These are phyloP conservation scores for Melitaea athalia DNA, from an alignment of 2,888 invertebrate species.

Conservation along the genomic window DNA sequence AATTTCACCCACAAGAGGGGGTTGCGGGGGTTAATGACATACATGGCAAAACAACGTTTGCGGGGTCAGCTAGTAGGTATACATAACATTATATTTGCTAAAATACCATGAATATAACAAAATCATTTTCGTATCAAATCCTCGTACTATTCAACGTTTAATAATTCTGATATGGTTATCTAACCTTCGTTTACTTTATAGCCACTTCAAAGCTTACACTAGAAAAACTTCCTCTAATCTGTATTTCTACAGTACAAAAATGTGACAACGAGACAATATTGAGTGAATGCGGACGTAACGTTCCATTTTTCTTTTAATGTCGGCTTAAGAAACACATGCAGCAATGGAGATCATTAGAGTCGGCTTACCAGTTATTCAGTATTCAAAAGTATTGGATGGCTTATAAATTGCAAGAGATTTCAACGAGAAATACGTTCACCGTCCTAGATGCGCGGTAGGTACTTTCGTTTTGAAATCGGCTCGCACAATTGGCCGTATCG, in stretches of 20 bases:
- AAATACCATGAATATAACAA: not conserved
- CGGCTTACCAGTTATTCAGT: conserved; percentile 47
- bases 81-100: not conserved
- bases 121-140: not conserved
- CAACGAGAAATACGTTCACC: conserved; percentile 80
- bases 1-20: too few species aligned
- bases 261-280: not conserved
- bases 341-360: conserved; percentile 15
- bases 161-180: conserved; percentile 5
- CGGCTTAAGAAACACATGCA: not conserved
- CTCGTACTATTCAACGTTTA: not conserved
- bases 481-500: conserved; percentile 80
- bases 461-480: conserved; percentile 83
- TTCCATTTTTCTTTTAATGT: not conserved
- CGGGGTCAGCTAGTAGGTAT: too few species aligned
- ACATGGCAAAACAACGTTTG: too few species aligned
- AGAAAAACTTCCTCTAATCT: conserved; percentile 5
- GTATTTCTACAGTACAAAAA: not conserved
- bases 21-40: too few species aligned
- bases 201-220: not conserved
- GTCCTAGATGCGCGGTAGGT: conserved; percentile 81
- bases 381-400: conserved; percentile 61
- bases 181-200: conserved; percentile 1
- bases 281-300: not conserved
- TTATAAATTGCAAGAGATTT: conserved; percentile 79